These are phyloP conservation scores for Ploceus nigricollis DNA, from an alignment of 2,113 vertebrate genomes.

Conservation along the genomic window DNA sequence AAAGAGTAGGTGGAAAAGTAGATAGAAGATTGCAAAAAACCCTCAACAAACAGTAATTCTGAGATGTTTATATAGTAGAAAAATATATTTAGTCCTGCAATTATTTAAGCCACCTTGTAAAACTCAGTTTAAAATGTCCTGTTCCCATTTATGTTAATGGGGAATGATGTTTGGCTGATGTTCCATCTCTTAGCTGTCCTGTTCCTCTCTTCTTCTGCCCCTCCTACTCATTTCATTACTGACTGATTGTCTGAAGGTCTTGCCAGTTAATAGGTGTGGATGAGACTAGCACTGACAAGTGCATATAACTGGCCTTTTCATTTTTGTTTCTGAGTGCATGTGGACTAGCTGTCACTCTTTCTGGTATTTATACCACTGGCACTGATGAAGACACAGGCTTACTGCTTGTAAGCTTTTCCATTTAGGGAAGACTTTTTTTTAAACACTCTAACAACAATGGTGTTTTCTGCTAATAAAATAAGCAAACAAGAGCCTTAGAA, in stretches of 20 bases:
- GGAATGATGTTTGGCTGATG: neutral
- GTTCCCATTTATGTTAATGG: neutral
- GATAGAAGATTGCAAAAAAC: neutral
- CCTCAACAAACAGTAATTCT: neutral
- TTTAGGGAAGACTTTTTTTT: neutral
- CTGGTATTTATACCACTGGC: neutral
- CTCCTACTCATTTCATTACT: neutral
- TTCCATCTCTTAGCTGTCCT: neutral
- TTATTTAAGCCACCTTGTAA: neutral
- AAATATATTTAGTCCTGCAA: neutral
- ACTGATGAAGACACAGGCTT: neutral
- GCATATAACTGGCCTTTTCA: neutral
- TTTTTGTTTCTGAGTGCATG: neutral
- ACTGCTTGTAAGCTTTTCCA: neutral
- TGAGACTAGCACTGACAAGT: neutral
- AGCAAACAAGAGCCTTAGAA: neutral
- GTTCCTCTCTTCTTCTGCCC: neutral
- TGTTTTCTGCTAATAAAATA: neutral
- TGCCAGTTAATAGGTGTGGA: neutral
- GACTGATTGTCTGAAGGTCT: neutral
- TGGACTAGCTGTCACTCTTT: constrained; percentile 31
- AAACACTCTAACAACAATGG: neutral
- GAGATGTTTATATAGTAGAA: neutral
- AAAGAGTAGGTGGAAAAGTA: neutral
- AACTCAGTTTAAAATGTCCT: neutral